Evolutionary conservation across 2,797 vertebrate species (phyloP).

Genomic region (Alcedo quadribrachys): DNA sequence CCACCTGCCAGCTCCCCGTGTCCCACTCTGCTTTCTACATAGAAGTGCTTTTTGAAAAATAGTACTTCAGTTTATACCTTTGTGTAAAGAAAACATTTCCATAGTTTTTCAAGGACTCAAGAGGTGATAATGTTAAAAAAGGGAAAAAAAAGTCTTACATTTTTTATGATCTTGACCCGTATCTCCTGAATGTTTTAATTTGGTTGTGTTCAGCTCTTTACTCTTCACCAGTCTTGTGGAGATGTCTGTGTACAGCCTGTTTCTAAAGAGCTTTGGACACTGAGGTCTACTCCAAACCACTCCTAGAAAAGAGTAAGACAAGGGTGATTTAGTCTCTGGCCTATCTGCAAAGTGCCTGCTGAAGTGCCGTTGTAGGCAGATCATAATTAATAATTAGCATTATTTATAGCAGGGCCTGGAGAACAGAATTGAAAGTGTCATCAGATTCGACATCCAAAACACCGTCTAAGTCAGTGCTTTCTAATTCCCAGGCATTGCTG

Average conservation of each 20-base stretch:
- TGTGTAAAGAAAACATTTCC: background rate
- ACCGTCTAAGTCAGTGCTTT: conserved; percentile 47
- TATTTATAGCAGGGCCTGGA: conserved; percentile 27
- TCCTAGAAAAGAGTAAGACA: background rate
- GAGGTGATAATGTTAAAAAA: background rate
- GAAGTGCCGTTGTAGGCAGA: conserved; percentile 8
- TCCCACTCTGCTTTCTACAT: background rate
- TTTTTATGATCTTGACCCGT: background rate
- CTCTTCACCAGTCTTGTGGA: background rate
- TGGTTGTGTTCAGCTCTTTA: background rate
- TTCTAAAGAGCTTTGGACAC: background rate
- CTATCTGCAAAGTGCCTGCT: background rate
- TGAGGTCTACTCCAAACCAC: background rate
- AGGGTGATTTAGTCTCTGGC: background rate
- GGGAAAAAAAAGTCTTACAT: background rate
- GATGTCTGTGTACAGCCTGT: background rate
- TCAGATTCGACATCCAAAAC: conserved; percentile 68
- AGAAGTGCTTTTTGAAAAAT: background rate
- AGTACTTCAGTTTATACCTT: background rate
- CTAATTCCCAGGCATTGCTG: conserved; percentile 70
- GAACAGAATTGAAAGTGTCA: conserved; percentile 67
- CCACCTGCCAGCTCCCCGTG: background rate
- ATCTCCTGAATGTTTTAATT: background rate
- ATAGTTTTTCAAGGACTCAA: background rate
- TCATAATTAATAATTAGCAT: conserved; percentile 54